Evolutionary conservation across 2,113 vertebrate species (phyloP), one percentile per base, ranked within the genome.

Genomic region (Columba janthina): DNA sequence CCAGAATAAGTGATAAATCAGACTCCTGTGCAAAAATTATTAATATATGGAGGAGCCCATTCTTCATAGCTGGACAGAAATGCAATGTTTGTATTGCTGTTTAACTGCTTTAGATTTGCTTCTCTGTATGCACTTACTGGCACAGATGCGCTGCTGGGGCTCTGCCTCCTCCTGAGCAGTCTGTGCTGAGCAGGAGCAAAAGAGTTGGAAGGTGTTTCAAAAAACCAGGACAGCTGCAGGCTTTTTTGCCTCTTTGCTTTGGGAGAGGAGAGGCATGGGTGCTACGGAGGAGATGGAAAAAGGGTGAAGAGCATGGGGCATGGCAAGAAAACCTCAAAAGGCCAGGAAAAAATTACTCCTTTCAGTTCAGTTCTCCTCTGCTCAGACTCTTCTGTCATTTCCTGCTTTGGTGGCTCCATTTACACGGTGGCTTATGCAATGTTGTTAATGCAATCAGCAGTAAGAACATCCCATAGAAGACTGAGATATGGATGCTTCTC

Each of bases 21-120:
- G 32, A 84, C 87, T 90, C 81, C 88, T 62, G 51, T 60, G 67
- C 44, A 66, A 31, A 64, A 25, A 10, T 29, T 28, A 46, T 46
- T 19, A 46, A 46, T 19, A n/a, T 21, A 38, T 62, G 50, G 77
- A 91, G 76, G 53, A 93, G n/a, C 74, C 38, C 24, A 12, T 46
- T 92, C 72, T 78, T 60, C 31, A 34, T 56, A 79, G 42, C 40
- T 50, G 31, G 50, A 10, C 25, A 76, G 62, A 91, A 88, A 69
- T 53, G 44, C 14, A 50, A 5, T 83, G 67, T 94, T 95, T 86
- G 57, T 77, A 26, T 36, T 86, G 60, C 36, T 85, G 32, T 61
- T 90, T 89, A 91, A 76, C 94, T 74, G 65, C 21, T 89, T 88
- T 54, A 76, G 62, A 85, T 95, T 82, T 85, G 72, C 48, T 95